Evolutionary conservation across 2,797 vertebrate genomes (phyloP), one percentile per base, ranked within the genome.

Genomic region (Nyctalus aviator): DNA sequence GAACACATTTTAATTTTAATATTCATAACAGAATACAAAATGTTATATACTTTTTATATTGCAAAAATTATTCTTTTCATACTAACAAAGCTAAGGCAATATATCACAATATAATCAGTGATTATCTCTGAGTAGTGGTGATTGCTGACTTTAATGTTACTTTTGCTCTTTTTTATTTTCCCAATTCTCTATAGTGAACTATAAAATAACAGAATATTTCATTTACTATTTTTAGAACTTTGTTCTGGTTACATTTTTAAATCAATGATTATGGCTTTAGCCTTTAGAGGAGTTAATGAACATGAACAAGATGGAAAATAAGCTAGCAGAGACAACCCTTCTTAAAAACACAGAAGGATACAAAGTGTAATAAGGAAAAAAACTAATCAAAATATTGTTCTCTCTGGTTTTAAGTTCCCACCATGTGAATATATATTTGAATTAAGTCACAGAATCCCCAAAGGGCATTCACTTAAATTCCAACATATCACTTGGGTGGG

Each of bases 381-480:
- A 78, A 35, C 21, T 73, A 82, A 79, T 84, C 30, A 81, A 90
- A 91, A 41, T 72, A 81, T 69, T 37, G 88, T 44, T 18, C 30
- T 81, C 44, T 21, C 21, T 96, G 53, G n/a, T n/a, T 86, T 62
- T 79, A 55, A 68, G 21, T 88, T 90, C 83, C 30, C 59, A 90
- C 57, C 37, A 48, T 37, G 50, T 69, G 78, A 79, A 84, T 88
- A 75, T 48, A 57, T 73, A 46, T 79, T 59, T 71, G 44, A 81
- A 90, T 79, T 69, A 94, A 87, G 30, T 84, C 78, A 84, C 50
- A 68, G 30, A 79, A 27, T 77, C 23, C 46, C 55, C 57, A 75
- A 89, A 73, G 35, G 48, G 21, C 21, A 89, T 77, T 41, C 66
- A 90, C 53, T 94, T 93, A 92, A 90, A 92, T 88, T 78, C 2